Evolutionary conservation across 2,113 vertebrate species (phyloP).

Genomic region (Pseudorhombus dupliciocellatus): DNA sequence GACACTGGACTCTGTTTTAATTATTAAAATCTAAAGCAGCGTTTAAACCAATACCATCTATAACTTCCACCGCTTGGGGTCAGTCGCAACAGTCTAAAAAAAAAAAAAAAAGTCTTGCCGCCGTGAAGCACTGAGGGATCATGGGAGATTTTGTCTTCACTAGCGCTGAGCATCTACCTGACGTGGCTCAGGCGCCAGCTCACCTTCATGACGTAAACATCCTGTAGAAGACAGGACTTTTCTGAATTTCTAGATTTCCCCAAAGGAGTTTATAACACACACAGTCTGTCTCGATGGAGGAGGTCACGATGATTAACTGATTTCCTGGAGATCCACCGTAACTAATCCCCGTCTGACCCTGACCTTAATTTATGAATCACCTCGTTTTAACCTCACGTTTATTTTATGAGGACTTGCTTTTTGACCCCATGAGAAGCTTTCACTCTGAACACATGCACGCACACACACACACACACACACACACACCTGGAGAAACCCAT

Average conservation of each 20-base stretch:
- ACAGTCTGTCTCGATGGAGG: not conserved
- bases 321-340: not conserved
- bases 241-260: not conserved
- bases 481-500: slow-evolving; percentile 13
- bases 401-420: not conserved
- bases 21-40: not conserved
- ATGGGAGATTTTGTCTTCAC: too few species aligned
- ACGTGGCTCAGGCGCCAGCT: too few species aligned
- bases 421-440: not conserved
- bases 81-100: too few species aligned
- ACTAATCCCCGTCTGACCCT: not conserved
- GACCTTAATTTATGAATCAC: not conserved
- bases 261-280: not conserved
- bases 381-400: not conserved
- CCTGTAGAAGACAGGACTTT: too few species aligned
- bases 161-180: too few species aligned
- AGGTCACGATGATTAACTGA: not conserved
- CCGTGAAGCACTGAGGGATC: too few species aligned
- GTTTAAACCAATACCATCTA: not conserved
- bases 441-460: not conserved
- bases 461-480: not conserved
- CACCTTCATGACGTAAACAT: too few species aligned
- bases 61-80: too few species aligned
- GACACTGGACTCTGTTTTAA: not conserved
- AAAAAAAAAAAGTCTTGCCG: too few species aligned